Conservation (phyloP, 1,140 invertebrate species). For the Drosophila saltans region DNA sequence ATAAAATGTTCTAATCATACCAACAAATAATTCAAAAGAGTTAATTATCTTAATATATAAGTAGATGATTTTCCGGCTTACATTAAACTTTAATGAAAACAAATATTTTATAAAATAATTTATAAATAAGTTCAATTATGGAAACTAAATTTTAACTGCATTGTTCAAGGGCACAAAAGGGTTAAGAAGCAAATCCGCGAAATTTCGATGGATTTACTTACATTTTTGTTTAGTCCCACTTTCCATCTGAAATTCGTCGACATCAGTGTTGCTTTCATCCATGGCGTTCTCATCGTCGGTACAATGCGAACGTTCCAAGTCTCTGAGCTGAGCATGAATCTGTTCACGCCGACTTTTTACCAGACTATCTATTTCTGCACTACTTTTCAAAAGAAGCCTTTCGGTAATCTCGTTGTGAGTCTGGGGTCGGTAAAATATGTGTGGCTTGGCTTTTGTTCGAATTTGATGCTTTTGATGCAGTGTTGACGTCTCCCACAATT, state of each 20-base stretch:
- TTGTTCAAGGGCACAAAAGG: not conserved
- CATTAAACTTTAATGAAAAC: not conserved
- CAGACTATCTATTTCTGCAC: slow-evolving; percentile 49
- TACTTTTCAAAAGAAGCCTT: slow-evolving; percentile 53
- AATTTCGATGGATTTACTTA: slow-evolving; percentile 2
- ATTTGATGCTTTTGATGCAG: slow-evolving; percentile 92
- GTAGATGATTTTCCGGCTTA: not conserved
- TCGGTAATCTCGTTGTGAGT: slow-evolving; percentile 45
- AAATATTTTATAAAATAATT: not conserved
- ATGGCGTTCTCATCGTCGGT: slow-evolving; percentile 53
- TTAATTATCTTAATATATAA: no score
- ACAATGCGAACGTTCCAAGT: slow-evolving; percentile 54
- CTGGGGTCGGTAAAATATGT: slow-evolving; percentile 93
- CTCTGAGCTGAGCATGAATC: slow-evolving; percentile 52
- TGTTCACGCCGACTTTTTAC: slow-evolving; percentile 51
- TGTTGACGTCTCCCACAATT: slow-evolving; percentile 93
- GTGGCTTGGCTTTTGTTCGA: slow-evolving; percentile 92
- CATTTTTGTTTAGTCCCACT: slow-evolving; percentile 17
- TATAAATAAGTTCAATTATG: not conserved
- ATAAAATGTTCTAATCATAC: no score
- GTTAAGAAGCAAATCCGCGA: not conserved
- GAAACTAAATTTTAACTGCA: not conserved
- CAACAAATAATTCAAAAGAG: no score
- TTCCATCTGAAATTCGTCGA: slow-evolving; percentile 8
- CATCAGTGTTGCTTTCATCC: slow-evolving; percentile 32